Evolutionary conservation across 2,888 invertebrate species (phyloP), one percentile per base, ranked within the genome.

Genomic region (Caenorhabditis sp.): DNA sequence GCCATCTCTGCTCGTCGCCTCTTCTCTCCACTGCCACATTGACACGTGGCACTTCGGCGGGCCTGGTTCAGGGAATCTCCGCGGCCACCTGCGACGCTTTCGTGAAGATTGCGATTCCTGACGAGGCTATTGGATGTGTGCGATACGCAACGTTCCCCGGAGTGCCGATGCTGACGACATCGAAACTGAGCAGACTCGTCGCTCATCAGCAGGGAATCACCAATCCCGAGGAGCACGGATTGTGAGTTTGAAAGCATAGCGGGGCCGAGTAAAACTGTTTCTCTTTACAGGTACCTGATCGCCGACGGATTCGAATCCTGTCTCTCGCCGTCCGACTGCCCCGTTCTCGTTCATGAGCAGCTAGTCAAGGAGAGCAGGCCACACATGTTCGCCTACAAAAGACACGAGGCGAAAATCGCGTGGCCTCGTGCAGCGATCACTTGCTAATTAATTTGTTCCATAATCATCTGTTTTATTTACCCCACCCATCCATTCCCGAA

Each of bases 391-490:
- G 96, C 95, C 17, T 97, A 95, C 91, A 96, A 96, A 91, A 92
- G 96, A 78, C 94, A 94, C 90, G 96, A 96, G 89, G 96, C 96
- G 27, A 96, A 96, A 91, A 96, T 97, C 84, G 96, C 96, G 70
- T 97, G 96, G 96, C 96, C 96, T 0, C 22, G 75, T 30, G 56
- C 75, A 3, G 75, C 75, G 3, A 70, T 75, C 22, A 32, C 55
- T 4, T 68, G 56, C 27, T 75, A 22, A 52, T 5, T n/a, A n/a
- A 15, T 17, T 27, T 27, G 13, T 20, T 27, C 32, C 24, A 45
- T 11, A 13, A 26, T 37, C 2, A 55, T 56, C 66, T 58, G 56
- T 58, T 48, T 50, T 58, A 6, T 30, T 53, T 53, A 22, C 26
- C 41, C 52, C 43, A 13, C 15, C 26, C 48, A 13, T 35, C 26